phyloP scores from a whole-genome alignment of 2,113 vertebrate genomes.

The Lampris megalopsis region DNA sequence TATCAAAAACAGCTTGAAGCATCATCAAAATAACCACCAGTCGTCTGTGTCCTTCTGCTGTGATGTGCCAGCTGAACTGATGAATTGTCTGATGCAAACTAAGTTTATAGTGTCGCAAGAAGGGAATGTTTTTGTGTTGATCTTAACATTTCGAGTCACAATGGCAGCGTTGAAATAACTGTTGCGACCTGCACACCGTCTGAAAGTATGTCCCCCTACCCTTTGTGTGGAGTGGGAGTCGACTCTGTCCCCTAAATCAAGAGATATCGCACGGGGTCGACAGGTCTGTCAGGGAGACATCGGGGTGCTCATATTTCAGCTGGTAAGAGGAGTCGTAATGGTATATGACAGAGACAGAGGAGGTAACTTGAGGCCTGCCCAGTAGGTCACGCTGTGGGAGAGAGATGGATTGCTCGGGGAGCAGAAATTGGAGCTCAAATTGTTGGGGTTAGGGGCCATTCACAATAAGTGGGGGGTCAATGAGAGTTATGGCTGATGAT shows the following conservation, averaged over 20 bases:
- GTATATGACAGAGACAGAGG: constrained; percentile 73
- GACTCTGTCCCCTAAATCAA: constrained; percentile 63
- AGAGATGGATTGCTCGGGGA: constrained; percentile 68
- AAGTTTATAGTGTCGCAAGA: background rate
- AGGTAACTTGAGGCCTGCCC: constrained; percentile 73
- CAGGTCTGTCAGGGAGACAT: constrained; percentile 56
- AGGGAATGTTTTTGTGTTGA: constrained; percentile 29
- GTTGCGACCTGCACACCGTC: constrained; percentile 66
- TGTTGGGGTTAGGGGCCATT: constrained; percentile 57
- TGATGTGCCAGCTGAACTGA: constrained; percentile 1
- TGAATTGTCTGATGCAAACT: background rate
- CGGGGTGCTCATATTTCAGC: constrained; percentile 74
- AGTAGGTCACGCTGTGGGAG: constrained; percentile 69
- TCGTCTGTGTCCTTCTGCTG: background rate
- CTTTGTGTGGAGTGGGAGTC: constrained; percentile 41
- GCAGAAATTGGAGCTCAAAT: constrained; percentile 70
- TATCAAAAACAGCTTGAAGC: background rate
- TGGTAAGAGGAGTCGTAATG: constrained; percentile 72
- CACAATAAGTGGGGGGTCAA: constrained; percentile 69
- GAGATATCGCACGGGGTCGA: constrained; percentile 39
- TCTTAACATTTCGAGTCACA: constrained; percentile 54
- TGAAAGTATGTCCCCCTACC: constrained; percentile 41
- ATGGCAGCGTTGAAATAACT: constrained; percentile 69
- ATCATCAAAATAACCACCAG: background rate
- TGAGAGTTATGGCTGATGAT: constrained; percentile 74